These are phyloP conservation scores for Drosophila orena DNA, from an alignment of 1,140 invertebrate genomes.

Conservation along the genomic window DNA sequence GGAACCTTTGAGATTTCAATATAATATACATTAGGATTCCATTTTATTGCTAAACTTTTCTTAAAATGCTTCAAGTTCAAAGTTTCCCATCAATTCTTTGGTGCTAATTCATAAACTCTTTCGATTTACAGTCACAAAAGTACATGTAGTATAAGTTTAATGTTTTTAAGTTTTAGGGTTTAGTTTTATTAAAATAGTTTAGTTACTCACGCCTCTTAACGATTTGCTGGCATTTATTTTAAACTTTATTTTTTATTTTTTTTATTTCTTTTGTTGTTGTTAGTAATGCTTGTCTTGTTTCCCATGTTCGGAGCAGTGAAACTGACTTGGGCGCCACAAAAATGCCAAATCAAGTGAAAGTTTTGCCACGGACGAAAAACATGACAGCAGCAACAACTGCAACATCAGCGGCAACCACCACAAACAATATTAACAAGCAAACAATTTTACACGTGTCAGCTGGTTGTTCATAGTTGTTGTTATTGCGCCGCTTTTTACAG, in stretches of 20 bases:
- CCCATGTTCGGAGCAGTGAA: conserved; percentile 41
- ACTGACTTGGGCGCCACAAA: conserved; percentile 59
- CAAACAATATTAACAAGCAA: conserved; percentile 64
- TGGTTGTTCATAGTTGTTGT: conserved; percentile 30
- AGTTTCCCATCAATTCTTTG: too few relatives aligned
- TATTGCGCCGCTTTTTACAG: conserved; percentile 36
- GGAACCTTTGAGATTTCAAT: too few relatives aligned
- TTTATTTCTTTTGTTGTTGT: not conserved
- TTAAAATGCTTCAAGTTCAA: too few relatives aligned
- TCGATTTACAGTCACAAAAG: too few relatives aligned
- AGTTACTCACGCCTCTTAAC: not conserved
- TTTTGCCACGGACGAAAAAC: conserved; percentile 54
- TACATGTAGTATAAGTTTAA: not conserved
- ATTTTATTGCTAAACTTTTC: too few relatives aligned
- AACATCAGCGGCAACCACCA: conserved; percentile 43
- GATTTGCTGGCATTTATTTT: conserved; percentile 1
- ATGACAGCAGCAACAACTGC: conserved; percentile 39
- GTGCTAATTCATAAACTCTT: too few relatives aligned
- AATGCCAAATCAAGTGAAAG: conserved; percentile 73
- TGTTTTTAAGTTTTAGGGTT: not conserved
- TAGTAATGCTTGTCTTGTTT: conserved; percentile 23
- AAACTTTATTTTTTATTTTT: too few relatives aligned
- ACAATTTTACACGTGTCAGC: conserved; percentile 72
- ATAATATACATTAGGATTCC: too few relatives aligned
- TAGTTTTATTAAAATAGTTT: too few relatives aligned